Evolutionary conservation across 64 coral and sea anemone genomes (phyloP).

Genomic region (Hydrozoanthus tunicans): DNA sequence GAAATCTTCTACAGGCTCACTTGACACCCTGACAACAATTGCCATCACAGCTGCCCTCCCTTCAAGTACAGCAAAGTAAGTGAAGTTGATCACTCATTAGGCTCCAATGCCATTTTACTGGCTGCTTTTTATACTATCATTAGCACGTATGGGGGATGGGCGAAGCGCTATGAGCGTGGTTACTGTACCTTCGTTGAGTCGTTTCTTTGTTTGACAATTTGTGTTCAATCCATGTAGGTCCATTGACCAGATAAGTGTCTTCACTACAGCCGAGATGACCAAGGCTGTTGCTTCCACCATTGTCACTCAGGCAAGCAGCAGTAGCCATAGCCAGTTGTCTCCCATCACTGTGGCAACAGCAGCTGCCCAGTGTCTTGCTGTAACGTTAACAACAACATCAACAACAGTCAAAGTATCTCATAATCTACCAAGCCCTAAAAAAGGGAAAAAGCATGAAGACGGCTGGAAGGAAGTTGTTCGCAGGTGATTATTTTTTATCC

Average conservation of each 20-base stretch:
- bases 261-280: slow-evolving; percentile 86
- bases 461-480: slow-evolving; percentile 97
- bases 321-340: slow-evolving; percentile 88
- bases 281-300: slow-evolving; percentile 92
- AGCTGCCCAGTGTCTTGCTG: slow-evolving; percentile 92
- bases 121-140: no score
- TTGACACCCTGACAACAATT: slow-evolving; percentile 92
- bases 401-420: slow-evolving; percentile 78
- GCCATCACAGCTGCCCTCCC: slow-evolving; percentile 90
- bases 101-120: not conserved
- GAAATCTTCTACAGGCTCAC: slow-evolving; percentile 79
- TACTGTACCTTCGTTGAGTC: not conserved
- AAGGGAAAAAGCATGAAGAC: slow-evolving; percentile 91
- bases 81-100: not conserved
- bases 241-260: slow-evolving; percentile 72
- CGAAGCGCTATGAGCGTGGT: not conserved
- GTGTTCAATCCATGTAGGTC: slow-evolving; percentile 37
- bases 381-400: slow-evolving; percentile 86
- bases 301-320: slow-evolving; percentile 69
- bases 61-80: slow-evolving; percentile 72
- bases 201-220: not conserved
- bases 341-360: slow-evolving; percentile 98
- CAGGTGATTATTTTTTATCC: slow-evolving; percentile 55
- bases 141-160: no score
- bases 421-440: slow-evolving; percentile 85